Evolutionary conservation across 2,113 vertebrate genomes (phyloP), one percentile per base, ranked within the genome.

Genomic region (Burhinus oedicnemus): DNA sequence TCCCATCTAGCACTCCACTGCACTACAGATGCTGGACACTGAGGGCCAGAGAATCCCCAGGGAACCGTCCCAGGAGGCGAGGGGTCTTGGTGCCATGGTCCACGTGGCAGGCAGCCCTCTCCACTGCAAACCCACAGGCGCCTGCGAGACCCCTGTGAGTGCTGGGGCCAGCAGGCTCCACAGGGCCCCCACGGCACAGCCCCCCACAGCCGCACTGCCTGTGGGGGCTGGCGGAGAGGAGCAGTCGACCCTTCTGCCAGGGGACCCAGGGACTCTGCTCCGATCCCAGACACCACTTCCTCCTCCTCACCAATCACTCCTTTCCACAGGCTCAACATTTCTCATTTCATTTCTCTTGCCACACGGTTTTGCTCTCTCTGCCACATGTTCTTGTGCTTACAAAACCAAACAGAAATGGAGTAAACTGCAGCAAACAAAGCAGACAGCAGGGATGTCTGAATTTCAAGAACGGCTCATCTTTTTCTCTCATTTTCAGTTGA

Each of bases 1-100:
- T 79, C 55, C 45, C 52, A n/a, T 12, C 15, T 25, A 19, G 26
- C 30, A 45, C 5, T 4, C 12, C 52, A 4, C 52, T 0, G 0
- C 9, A 11, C 54, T 51, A 4, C 9, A 21, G 44, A 6, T 27
- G 30, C 36, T 14, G 5, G 27, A 23, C 62, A 34, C 16, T 0
- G 1, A 68, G 47, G 10, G 13, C 4, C 52, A 18, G 51, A 23
- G 18, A 1, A 16, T 22, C 13, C 18, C 14, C n/a, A 3, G n/a
- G 38, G 26, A 60, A 9, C 19, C 26, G 1, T 0, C 18, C 1
- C 62, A 22, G 55, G 36, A 52, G 34, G 6, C 0, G 1, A 5
- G 40, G 30, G 23, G 10, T 12, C 38, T 66, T 1, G 0, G 36
- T 19, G 34, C 25, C 20, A 0, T 2, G 5, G 27, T n/a, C 47